phyloP scores from a whole-genome alignment of 2,888 invertebrate genomes.

The Rambutsinella grinnellia region DNA sequence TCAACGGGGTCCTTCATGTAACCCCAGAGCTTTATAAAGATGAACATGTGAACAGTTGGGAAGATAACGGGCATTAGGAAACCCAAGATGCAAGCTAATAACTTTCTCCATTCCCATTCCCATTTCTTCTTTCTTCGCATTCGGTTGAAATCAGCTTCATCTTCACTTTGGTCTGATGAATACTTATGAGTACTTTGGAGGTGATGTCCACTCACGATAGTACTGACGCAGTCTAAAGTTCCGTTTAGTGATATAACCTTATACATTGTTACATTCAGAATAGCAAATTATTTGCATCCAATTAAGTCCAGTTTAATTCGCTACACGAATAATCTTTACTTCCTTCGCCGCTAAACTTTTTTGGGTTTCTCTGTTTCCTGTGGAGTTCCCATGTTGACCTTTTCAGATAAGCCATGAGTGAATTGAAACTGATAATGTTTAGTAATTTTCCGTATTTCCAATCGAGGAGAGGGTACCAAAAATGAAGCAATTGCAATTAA shows the following conservation, averaged over 20 bases:
- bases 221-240: constrained; percentile 30
- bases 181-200: constrained; percentile 12
- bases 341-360: too few relatives aligned
- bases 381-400: too few relatives aligned
- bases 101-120: background rate
- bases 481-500: constrained; percentile 69
- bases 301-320: too few relatives aligned
- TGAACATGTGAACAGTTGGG: constrained; percentile 75
- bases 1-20: background rate
- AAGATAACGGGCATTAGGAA: constrained; percentile 69
- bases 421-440: too few relatives aligned
- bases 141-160: background rate
- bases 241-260: constrained; percentile 40
- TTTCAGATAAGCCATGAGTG: too few relatives aligned
- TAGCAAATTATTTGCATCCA: too few relatives aligned
- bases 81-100: background rate
- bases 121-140: constrained; percentile 18
- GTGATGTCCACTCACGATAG: constrained; percentile 39
- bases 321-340: too few relatives aligned
- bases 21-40: constrained; percentile 4
- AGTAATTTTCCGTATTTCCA: constrained; percentile 52
- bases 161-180: constrained; percentile 8
- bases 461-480: constrained; percentile 53
- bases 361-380: too few relatives aligned
- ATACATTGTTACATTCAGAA: too few relatives aligned